Base-by-base conservation (phyloP, 2,888 invertebrate species). In the Polyommatus icarus region DNA sequence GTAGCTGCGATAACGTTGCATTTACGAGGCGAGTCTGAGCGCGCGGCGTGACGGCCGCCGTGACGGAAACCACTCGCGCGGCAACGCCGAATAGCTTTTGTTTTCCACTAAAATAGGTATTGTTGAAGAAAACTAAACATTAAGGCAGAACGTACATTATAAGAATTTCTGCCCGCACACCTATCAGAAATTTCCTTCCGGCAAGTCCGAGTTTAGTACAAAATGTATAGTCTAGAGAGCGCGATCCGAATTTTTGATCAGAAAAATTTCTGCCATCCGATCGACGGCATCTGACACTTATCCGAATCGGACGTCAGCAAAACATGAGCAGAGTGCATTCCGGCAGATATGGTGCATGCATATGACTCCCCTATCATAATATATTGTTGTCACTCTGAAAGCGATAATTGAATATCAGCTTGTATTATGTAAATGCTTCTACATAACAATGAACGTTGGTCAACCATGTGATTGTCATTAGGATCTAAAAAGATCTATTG, bases 1-100 rank as follows among this genome's bases (percentile, higher is more conserved):
- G 67, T 29, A 32, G 29, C 29, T 5, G 86, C 87, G 85, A 84
- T 85, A 85, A 83, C 86, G 87, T 88, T 87, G 89, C 87, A 85
- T 91, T 92, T 92, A 92, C 89, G 92, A 92, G 91, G 88, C 92
- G 89, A 86, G 88, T 88, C 91, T 87, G 86, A 84, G 87, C 84
- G 89, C 91, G 88, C 84, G 88, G 88, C 90, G 89, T 90, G 89
- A 89, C 91, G 82, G 82, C 81, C 79, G 84, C 85, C 84, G 86
- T 84, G 83, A 83, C 85, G 81, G 79, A 80, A 80, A 78, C 82
- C 85, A 84, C 80, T 88, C 87, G 87, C 86, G 87, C 84, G 82
- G 86, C 88, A 85, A 83, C 86, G 87, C 88, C 83, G 78, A 78
- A 76, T 76, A 80, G 79, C 72, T 78, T 72, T 78, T 59, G 20